These are phyloP conservation scores for Stichodactyla helianthus DNA, from an alignment of 64 coral and sea anemone genomes.

Conservation along the genomic window DNA sequence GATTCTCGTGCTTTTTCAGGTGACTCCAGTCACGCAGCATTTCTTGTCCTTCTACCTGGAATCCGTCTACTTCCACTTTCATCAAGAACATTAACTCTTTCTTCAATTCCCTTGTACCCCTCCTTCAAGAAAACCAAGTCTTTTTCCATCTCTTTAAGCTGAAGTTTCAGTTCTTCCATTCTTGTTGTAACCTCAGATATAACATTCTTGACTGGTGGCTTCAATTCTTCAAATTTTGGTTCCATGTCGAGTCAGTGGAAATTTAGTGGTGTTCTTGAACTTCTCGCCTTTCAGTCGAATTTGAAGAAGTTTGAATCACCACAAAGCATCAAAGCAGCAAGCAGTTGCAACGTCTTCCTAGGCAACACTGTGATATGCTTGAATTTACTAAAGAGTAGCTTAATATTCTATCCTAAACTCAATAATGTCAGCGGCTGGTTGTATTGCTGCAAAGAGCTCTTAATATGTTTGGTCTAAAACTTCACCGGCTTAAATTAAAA, in stretches of 20 bases:
- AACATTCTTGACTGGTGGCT: not conserved
- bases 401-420: too few species aligned
- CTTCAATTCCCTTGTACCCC: not conserved
- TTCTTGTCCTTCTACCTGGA: not conserved
- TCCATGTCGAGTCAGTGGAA: not conserved
- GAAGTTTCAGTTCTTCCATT: slow-evolving; percentile 7
- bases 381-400: too few species aligned
- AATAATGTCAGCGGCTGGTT: too few species aligned
- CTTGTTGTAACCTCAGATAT: not conserved
- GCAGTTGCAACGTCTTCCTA: too few species aligned
- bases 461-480: not conserved
- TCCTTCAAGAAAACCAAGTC: not conserved
- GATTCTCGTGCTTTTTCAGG: not conserved
- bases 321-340: too few species aligned
- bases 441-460: not conserved
- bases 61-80: not conserved
- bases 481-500: not conserved
- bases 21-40: not conserved
- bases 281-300: too few species aligned
- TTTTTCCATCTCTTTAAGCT: not conserved
- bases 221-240: not conserved
- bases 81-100: slow-evolving; percentile 5
- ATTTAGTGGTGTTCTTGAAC: too few species aligned
- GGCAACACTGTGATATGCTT: too few species aligned
- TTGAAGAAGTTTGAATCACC: too few species aligned